Percentiles rank a stretch among this genome's conserved stretches.
Conservation (phyloP, 2,797 vertebrate genomes). For the Poecile montanus region DNA sequence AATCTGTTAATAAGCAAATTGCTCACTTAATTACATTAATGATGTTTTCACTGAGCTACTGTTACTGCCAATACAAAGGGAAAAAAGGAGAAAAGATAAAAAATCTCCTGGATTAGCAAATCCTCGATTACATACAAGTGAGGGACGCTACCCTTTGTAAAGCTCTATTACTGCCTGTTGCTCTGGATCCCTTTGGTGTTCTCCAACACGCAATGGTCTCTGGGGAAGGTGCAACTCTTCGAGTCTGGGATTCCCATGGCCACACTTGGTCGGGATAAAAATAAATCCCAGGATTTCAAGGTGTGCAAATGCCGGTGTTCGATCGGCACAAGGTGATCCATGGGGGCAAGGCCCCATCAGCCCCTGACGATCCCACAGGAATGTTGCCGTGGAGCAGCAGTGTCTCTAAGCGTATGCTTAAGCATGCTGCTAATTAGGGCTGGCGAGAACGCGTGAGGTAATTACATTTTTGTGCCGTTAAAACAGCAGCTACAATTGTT, state of each 20-base stretch:
- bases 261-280: background rate
- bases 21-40: constrained; percentile 28
- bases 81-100: background rate
- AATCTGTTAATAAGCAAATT: constrained; percentile 32
- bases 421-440: background rate
- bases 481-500: constrained; percentile 26
- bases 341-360: background rate
- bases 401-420: background rate
- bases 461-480: constrained; percentile 1
- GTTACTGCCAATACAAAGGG: background rate
- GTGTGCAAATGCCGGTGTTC: accelerated
- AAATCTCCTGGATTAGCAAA: background rate
- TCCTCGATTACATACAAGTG: accelerated
- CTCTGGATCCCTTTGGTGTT: background rate
- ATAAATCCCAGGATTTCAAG: background rate
- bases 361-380: accelerated
- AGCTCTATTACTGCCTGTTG: background rate
- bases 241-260: background rate
- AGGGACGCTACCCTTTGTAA: accelerated
- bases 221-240: background rate
- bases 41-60: background rate
- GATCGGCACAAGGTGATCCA: background rate
- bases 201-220: accelerated
- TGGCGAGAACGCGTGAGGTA: background rate
- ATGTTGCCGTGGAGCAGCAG: background rate